Percentiles rank a stretch among this genome's conserved stretches.
Conservation (phyloP, 1,140 invertebrate genomes). For the Geopemphigus sp. region DNA sequence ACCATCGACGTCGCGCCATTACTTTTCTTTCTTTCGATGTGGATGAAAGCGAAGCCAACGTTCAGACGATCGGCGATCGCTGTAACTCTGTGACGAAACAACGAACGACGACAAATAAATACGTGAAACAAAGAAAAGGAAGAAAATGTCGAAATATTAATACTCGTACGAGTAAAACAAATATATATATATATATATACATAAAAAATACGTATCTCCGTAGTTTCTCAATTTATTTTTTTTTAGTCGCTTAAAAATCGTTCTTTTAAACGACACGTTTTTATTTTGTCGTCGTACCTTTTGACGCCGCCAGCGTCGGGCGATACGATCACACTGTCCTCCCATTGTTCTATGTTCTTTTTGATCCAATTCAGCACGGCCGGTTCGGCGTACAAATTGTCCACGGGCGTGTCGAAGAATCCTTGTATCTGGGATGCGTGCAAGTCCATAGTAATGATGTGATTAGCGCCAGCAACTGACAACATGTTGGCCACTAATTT, state of each 20-base stretch:
- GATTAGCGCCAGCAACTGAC: slow-evolving; percentile 95
- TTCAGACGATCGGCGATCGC: slow-evolving; percentile 93
- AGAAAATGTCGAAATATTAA: too few species aligned
- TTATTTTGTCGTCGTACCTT: slow-evolving; percentile 58
- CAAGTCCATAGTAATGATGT: slow-evolving; percentile 99
- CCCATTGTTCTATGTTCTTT: slow-evolving; percentile 96
- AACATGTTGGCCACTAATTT: slow-evolving; percentile 99
- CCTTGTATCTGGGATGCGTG: slow-evolving; percentile 99
- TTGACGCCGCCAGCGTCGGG: slow-evolving; percentile 99
- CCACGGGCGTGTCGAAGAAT: slow-evolving; percentile 99
- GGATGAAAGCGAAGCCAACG: slow-evolving; percentile 97
- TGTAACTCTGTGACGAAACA: slow-evolving; percentile 69
- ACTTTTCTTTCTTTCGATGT: slow-evolving; percentile 96
- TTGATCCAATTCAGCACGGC: slow-evolving; percentile 98
- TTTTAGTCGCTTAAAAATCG: too few species aligned
- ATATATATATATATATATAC: too few species aligned
- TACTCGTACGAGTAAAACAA: too few species aligned
- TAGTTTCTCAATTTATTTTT: too few species aligned
- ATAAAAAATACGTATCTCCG: too few species aligned
- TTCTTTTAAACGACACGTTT: background rate
- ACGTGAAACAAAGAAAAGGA: too few species aligned
- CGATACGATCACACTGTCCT: slow-evolving; percentile 94
- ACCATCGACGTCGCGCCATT: slow-evolving; percentile 99
- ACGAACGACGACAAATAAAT: too few species aligned
- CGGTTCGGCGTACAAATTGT: slow-evolving; percentile 98